Evolutionary conservation across 2,888 invertebrate species (phyloP), one percentile per base, ranked within the genome.

Genomic region (Molanna angustata): DNA sequence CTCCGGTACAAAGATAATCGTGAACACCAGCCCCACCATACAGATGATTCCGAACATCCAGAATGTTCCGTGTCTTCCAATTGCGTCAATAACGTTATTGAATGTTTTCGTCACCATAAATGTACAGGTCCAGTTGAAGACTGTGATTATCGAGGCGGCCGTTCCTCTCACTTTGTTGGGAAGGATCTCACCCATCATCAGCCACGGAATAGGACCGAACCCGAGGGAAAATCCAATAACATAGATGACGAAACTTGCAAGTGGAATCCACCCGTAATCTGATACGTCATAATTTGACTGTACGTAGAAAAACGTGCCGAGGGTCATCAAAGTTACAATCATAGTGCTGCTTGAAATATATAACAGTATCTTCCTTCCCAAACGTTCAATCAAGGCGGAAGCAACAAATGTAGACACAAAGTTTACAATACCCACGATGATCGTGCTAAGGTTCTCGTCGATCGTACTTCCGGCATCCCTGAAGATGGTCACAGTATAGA

Each of bases 141-240:
- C 88, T 0, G 94, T 93, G 0, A 89, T 90, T 21, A 94, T 71
- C 1, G 94, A 91, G 18, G 94, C 94, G 0, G 95, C 94, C 0
- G 88, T 82, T 0, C 95, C 94, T 57, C 94, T 82, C 53, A 94
- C 91, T 67, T 86, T 88, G 0, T 86, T 84, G 46, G 96, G 91
- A 64, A 95, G 72, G 61, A 94, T 90, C 73, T 94, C 94, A 50
- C 93, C 92, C 83, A 94, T 85, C 92, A 93, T 93, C n/a, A 92
- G 73, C 93, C 86, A 88, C 1, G 89, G 89, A 62, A 90, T 86
- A 0, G 90, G 90, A 0, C 89, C 90, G 63, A 88, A 89, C 16
- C 90, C 94, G 48, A 93, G 73, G 0, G 92, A 91, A 69, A 94
- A 94, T 20, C 90, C 91, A 45, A 92, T 72, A 3, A 94, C 90